Conservation (phyloP, 2,797 vertebrate species). For the Remorina albescens region DNA sequence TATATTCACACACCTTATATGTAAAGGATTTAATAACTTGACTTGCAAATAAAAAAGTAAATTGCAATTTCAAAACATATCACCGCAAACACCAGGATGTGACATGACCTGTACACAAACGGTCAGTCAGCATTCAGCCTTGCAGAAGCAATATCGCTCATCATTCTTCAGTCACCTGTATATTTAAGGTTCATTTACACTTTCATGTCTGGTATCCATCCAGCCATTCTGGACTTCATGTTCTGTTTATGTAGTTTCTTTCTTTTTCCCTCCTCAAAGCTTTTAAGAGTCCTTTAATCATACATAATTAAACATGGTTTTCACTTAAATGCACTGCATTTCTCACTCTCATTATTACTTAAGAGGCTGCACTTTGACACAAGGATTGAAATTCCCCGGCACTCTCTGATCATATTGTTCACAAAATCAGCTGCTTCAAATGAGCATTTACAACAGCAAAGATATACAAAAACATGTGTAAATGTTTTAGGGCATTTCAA, state of each 20-base stretch:
- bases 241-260: slow-evolving; percentile 85
- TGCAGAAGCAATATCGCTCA: slow-evolving; percentile 71
- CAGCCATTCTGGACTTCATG: slow-evolving; percentile 75
- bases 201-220: slow-evolving; percentile 81
- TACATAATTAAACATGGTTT: slow-evolving; percentile 85
- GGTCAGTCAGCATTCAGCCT: slow-evolving; percentile 57
- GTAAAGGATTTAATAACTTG: not conserved
- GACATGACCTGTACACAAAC: slow-evolving; percentile 59
- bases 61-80: slow-evolving; percentile 9
- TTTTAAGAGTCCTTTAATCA: slow-evolving; percentile 86
- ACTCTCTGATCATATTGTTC: slow-evolving; percentile 67
- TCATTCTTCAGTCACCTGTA: slow-evolving; percentile 81
- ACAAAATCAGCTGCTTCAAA: slow-evolving; percentile 42
- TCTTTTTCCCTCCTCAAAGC: slow-evolving; percentile 78
- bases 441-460: not conserved
- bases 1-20: not conserved
- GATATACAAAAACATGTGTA: slow-evolving; percentile 15
- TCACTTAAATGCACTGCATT: slow-evolving; percentile 84
- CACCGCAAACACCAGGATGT: slow-evolving; percentile 17
- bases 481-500: slow-evolving; percentile 11
- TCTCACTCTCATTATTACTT: slow-evolving; percentile 84
- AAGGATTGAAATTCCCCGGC: slow-evolving; percentile 61
- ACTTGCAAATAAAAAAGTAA: not conserved
- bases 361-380: slow-evolving; percentile 77
- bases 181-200: slow-evolving; percentile 84